Base-by-base conservation (phyloP, 1,140 invertebrate genomes). In the Ylistrum balloti region DNA sequence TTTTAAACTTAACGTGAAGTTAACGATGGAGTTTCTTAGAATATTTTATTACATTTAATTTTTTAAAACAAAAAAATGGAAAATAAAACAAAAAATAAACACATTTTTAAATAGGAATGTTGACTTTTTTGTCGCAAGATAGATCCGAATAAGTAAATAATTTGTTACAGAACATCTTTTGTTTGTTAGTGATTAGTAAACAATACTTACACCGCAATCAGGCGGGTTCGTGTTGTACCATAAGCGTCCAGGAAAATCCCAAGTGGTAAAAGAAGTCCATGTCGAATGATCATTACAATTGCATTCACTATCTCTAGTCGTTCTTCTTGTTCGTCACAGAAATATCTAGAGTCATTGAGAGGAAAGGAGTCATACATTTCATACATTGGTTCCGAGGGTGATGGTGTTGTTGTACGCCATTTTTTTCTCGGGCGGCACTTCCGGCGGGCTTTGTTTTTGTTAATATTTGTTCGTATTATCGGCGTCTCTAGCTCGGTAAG, bases 161-260 rank as follows among this genome's bases (percentile, higher is more conserved):
- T n/a, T n/a, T n/a, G n/a, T n/a, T n/a, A n/a, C n/a, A n/a, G n/a
- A n/a, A n/a, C n/a, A n/a, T n/a, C n/a, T n/a, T n/a, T n/a, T n/a
- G n/a, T n/a, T n/a, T n/a, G n/a, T n/a, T n/a, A n/a, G n/a, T n/a
- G n/a, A n/a, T n/a, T n/a, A n/a, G n/a, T n/a, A 0, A 87, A 88
- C 0, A 0, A 87, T 88, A 95, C 94, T 91, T 92, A 95, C 94
- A 95, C 93, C 10, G 93, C 92, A 0, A 95, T 41, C 0, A 95
- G 93, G 7, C 94, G 91, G 15, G 94, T 95, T 45, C 94, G 88
- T 17, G 93, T 95, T 20, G 94, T 95, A 28, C 94, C 94, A 85
- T 93, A 94, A 85, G 91, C 94, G 88, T 95, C 94, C 48, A 92
- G 89, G 90, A 94, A 93, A 33, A 93, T 86, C 17, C 94, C 93